These are phyloP conservation scores for Chaetogeoica ovagalla DNA, from an alignment of 2,888 invertebrate genomes.

Conservation along the genomic window DNA sequence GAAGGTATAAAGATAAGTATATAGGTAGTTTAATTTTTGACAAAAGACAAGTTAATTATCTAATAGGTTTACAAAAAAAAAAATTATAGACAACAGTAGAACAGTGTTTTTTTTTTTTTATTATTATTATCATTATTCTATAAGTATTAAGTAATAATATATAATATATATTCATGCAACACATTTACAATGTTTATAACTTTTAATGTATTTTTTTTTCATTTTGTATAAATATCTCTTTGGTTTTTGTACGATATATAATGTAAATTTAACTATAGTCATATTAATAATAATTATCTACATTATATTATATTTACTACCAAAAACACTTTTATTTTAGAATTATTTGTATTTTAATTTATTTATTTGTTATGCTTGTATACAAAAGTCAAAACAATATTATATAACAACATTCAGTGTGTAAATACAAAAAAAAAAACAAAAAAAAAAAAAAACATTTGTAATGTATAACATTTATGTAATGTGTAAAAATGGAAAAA, in stretches of 20 bases:
- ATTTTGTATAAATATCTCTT: slow-evolving; percentile 39
- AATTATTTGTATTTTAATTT: slow-evolving; percentile 42
- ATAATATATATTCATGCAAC: slow-evolving; percentile 18
- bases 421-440: slow-evolving; percentile 34
- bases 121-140: slow-evolving; percentile 29
- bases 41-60: slow-evolving; percentile 38
- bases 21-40: slow-evolving; percentile 43
- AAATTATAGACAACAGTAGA: slow-evolving; percentile 34
- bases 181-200: slow-evolving; percentile 31
- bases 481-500: slow-evolving; percentile 27
- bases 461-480: slow-evolving; percentile 39
- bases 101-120: slow-evolving; percentile 19
- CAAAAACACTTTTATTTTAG: slow-evolving; percentile 47
- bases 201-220: slow-evolving; percentile 8
- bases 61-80: slow-evolving; percentile 16
- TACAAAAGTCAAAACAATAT: slow-evolving; percentile 24
- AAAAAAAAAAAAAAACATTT: slow-evolving; percentile 12
- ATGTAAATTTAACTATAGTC: slow-evolving; percentile 46
- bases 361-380: slow-evolving; percentile 50
- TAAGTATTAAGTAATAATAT: slow-evolving; percentile 25
- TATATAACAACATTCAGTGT: slow-evolving; percentile 31
- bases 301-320: slow-evolving; percentile 46
- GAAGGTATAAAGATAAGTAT: background rate
- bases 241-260: slow-evolving; percentile 47
- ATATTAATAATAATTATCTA: slow-evolving; percentile 20